phyloP scores from a whole-genome alignment of 2,888 invertebrate species.

The Agriopis aurantiaria region DNA sequence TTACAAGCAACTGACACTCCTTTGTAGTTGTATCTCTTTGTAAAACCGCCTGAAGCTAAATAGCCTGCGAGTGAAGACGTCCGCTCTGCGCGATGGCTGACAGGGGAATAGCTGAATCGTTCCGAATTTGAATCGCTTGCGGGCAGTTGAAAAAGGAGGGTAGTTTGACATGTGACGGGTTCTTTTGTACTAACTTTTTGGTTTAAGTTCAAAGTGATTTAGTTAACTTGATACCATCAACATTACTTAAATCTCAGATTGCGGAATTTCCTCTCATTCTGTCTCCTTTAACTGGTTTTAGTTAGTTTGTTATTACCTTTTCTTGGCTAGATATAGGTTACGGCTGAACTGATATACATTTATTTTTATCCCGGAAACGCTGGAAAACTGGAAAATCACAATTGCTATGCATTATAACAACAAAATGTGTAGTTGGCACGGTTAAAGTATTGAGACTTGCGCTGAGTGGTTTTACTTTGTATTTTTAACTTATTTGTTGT shows the following conservation, averaged over 20 bases:
- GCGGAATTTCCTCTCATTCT: no score
- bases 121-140: constrained; percentile 56
- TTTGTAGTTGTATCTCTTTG: constrained; percentile 51
- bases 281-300: no score
- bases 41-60: constrained; percentile 52
- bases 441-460: no score
- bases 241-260: not conserved
- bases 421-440: no score
- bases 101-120: constrained; percentile 55
- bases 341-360: no score
- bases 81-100: constrained; percentile 53
- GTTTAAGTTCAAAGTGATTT: not conserved
- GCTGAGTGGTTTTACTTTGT: no score
- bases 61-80: constrained; percentile 45
- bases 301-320: no score
- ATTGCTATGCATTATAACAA: no score
- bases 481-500: no score
- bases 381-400: no score
- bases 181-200: constrained; percentile 15
- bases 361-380: no score
- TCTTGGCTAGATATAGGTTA: no score
- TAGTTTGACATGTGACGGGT: constrained; percentile 17
- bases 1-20: constrained; percentile 20
- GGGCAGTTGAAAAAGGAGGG: constrained; percentile 44
- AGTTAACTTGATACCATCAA: not conserved